Evolutionary conservation across 2,797 vertebrate genomes (phyloP).

Genomic region (Macropus fuliginosus): DNA sequence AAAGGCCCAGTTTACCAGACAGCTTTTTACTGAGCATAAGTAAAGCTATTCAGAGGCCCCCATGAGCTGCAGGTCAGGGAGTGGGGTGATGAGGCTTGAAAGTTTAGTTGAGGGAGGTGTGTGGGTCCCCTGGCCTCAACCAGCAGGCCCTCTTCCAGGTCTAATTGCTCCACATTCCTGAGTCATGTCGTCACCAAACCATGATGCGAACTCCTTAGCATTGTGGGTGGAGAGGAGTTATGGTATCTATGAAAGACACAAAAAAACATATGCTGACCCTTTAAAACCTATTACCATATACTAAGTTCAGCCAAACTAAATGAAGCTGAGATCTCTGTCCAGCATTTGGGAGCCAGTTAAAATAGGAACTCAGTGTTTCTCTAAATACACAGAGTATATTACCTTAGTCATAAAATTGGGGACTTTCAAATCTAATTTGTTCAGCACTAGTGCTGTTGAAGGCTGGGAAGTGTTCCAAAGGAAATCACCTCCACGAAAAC

Average conservation of each 20-base stretch:
- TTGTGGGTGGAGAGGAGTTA: constrained; percentile 77
- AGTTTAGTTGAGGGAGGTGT: constrained; percentile 75
- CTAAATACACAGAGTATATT: constrained; percentile 89
- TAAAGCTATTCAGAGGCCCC: constrained; percentile 72
- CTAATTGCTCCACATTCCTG: constrained; percentile 86
- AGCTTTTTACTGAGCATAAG: constrained; percentile 76
- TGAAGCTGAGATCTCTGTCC: constrained; percentile 87
- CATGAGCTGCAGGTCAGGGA: constrained; percentile 76
- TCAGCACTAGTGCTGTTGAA: constrained; percentile 88
- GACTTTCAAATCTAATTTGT: constrained; percentile 91
- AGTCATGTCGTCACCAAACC: constrained; percentile 79
- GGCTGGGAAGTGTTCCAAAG: constrained; percentile 92
- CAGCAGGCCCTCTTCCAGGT: constrained; percentile 79
- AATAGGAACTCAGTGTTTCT: constrained; percentile 88
- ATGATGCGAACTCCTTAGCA: constrained; percentile 74
- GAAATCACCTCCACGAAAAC: constrained; percentile 96
- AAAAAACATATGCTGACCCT: constrained; percentile 82
- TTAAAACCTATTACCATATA: constrained; percentile 78
- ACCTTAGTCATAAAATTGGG: constrained; percentile 90
- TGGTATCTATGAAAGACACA: constrained; percentile 74
- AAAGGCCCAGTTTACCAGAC: constrained; percentile 76
- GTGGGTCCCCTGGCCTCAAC: constrained; percentile 68
- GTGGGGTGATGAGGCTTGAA: constrained; percentile 79
- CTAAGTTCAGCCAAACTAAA: constrained; percentile 84
- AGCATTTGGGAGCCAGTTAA: constrained; percentile 86